These are phyloP conservation scores for Leptopterna dolabrata DNA, from an alignment of 2,888 invertebrate species.

Conservation along the genomic window DNA sequence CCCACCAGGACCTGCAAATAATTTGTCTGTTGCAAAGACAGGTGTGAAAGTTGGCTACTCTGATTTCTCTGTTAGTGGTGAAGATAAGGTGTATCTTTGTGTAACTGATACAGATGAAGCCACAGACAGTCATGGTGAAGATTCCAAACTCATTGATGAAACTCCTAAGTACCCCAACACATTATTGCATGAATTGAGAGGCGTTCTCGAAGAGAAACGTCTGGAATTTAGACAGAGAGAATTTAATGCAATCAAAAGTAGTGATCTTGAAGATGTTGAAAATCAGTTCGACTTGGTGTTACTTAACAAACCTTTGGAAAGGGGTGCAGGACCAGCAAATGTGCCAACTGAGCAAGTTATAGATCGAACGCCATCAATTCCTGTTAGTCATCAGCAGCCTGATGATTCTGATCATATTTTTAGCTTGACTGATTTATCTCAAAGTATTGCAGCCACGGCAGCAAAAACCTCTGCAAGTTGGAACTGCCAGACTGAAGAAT, in stretches of 20 bases:
- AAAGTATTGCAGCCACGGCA: not conserved
- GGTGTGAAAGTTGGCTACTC: not conserved
- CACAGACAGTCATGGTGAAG: not conserved
- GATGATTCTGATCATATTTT: not conserved
- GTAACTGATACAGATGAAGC: not conserved
- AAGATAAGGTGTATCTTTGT: not conserved
- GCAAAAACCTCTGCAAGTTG: not conserved
- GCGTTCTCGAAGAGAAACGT: slow-evolving; percentile 3
- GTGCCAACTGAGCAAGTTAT: not conserved
- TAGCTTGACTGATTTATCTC: not conserved
- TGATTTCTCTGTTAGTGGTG: not conserved
- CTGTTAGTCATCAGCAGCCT: not conserved
- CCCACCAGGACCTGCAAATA: not conserved
- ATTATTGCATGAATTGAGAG: not conserved
- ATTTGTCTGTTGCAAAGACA: not conserved
- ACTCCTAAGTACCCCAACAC: not conserved
- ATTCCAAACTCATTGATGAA: not conserved
- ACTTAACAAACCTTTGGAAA: not conserved
- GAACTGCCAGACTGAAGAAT: not conserved
- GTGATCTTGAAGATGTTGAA: not conserved
- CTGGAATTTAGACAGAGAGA: slow-evolving; percentile 10
- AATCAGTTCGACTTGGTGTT: slow-evolving; percentile 9
- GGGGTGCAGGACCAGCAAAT: not conserved
- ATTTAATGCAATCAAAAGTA: not conserved
- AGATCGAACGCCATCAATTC: not conserved